A percentile compares a stretch with the other conserved stretches of the same genome.
These are phyloP conservation scores for Ornithoptera alexandrae DNA, from an alignment of 2,888 invertebrate species.

Conservation along the genomic window DNA sequence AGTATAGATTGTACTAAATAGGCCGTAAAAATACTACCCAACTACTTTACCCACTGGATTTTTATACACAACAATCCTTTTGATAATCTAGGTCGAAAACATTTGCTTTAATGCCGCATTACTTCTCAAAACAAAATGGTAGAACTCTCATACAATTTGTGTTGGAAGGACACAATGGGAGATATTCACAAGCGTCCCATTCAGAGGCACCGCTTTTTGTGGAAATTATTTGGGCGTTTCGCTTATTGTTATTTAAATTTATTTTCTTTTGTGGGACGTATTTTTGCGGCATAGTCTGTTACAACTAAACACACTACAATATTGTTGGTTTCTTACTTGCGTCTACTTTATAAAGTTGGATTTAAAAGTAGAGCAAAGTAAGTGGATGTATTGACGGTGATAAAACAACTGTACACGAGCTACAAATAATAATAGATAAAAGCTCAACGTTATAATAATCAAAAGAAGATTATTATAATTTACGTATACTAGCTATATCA, in stretches of 20 bases:
- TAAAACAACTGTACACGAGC: no score
- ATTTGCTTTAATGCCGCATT: slow-evolving; percentile 5
- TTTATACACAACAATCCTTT: background rate
- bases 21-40: background rate
- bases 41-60: background rate
- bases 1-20: background rate
- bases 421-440: no score
- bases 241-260: slow-evolving; percentile 7
- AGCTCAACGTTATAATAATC: no score
- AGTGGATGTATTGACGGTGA: background rate
- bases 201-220: slow-evolving; percentile 2
- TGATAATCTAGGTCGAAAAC: slow-evolving; percentile 1
- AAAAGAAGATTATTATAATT: no score
- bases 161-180: slow-evolving; percentile 3
- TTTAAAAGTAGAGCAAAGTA: background rate
- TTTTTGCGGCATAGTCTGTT: background rate
- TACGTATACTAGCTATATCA: no score
- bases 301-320: background rate
- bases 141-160: slow-evolving; percentile 5
- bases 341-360: background rate
- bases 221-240: slow-evolving; percentile 5
- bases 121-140: background rate
- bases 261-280: background rate
- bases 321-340: background rate
- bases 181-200: slow-evolving; percentile 4